Base-by-base conservation (phyloP, 30 jellyfish, hydroid and myxozoan genomes). In the Chrysaora quinquecirrha region DNA sequence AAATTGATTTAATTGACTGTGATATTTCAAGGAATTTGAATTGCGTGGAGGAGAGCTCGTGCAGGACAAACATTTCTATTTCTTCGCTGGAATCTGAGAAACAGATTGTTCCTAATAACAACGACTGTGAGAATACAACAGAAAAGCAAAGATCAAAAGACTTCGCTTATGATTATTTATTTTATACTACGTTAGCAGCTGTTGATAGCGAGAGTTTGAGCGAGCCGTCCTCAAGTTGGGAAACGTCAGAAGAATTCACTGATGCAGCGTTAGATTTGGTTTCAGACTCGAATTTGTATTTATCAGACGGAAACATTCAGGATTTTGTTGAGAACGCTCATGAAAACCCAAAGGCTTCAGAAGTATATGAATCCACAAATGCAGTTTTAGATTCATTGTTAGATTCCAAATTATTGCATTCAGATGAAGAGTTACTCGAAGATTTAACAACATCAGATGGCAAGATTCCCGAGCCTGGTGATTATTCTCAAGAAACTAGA, bases 121-220 rank as follows among this genome's bases (percentile, higher is more conserved):
- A 52, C 68, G 19, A 52, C 68, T 52, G 68, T 25, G 68, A 52
- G 19, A 63, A 82, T 33, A 69, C 73, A 54, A 70, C 25, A 75
- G 62, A 74, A 35, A 69, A 64, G 31, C 25, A 27, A 67, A 64
- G 72, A 33, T 24, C 48, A 52, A 34, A 69, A 1, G 64, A 29
- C 22, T 20, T 22, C 33, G 27, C 46, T 50, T 48, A 52, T 23
- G 90, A 69, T 35, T 70, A 29, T 33, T 50, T 50, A 14, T 69
- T 56, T 33, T 23, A 30, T 19, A 25, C 92, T 7, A n/a, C 73
- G 52, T 30, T 70, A 31, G 85, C 92, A 69, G 80, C 85, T 82
- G 92, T 70, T 54, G 85, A 54, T 9, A n/a, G 31, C 33, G 85
- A 54, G 79, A 71, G 66, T 24, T 54, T 35, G 21, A 52, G 85